These are phyloP conservation scores for Origma solitaria DNA, from an alignment of 2,113 vertebrate species.

Conservation along the genomic window DNA sequence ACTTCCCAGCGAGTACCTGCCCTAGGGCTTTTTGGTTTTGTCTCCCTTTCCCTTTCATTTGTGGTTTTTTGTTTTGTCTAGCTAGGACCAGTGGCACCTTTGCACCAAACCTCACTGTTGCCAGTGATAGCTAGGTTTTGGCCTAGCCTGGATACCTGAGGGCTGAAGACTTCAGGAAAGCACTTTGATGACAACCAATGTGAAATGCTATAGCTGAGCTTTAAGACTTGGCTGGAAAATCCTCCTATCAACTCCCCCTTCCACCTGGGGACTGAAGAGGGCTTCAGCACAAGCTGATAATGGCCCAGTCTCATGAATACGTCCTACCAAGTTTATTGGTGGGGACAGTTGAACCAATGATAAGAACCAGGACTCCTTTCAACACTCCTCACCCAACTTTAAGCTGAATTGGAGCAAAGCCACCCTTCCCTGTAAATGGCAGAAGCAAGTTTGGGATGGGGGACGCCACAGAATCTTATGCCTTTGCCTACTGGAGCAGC, in stretches of 20 bases:
- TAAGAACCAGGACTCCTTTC: background rate
- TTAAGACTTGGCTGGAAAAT: background rate
- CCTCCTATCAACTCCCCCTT: background rate
- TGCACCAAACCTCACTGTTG: background rate
- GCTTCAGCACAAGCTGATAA: background rate
- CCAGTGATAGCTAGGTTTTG: conserved; percentile 1
- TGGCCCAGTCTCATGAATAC: background rate
- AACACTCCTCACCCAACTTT: background rate
- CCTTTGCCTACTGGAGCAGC: background rate
- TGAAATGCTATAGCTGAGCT: conserved; percentile 35
- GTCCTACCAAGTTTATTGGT: background rate
- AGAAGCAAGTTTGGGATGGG: background rate
- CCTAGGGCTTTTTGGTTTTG: background rate
- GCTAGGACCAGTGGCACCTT: background rate
- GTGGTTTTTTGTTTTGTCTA: background rate
- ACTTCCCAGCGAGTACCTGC: background rate
- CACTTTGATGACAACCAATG: conserved; percentile 37
- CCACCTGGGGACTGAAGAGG: background rate
- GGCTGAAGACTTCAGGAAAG: conserved; percentile 25
- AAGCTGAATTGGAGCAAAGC: background rate
- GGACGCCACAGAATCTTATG: background rate
- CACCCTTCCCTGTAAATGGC: background rate
- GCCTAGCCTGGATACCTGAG: background rate
- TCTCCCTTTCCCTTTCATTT: background rate
- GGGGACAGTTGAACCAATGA: background rate